Evolutionary conservation across 1,140 invertebrate species (phyloP).

Genomic region (Globodera ellingtonae): DNA sequence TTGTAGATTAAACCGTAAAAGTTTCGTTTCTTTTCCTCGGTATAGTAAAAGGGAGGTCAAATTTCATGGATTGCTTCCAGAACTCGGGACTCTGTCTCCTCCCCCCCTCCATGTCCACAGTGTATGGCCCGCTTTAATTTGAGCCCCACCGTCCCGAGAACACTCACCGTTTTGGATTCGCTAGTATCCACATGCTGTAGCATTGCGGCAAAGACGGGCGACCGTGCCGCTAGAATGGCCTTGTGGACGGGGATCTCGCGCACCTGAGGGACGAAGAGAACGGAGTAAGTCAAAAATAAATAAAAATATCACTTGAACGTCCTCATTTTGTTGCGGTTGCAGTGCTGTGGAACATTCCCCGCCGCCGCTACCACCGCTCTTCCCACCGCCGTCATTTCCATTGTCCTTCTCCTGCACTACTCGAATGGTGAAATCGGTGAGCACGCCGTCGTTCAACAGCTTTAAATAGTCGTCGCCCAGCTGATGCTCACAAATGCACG

Average conservation of each 20-base stretch:
- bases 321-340: too few relatives aligned
- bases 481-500: constrained; percentile 51
- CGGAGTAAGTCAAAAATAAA: too few relatives aligned
- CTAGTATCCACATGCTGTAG: constrained; percentile 58
- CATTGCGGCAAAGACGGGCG: constrained; percentile 63
- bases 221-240: constrained; percentile 63
- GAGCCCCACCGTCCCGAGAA: neutral
- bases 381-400: neutral
- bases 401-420: constrained; percentile 11
- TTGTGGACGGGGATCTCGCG: constrained; percentile 57
- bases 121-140: too few relatives aligned
- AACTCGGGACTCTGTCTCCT: neutral
- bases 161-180: constrained; percentile 53
- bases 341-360: neutral
- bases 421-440: constrained; percentile 62
- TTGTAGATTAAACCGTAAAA: too few relatives aligned
- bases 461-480: constrained; percentile 59
- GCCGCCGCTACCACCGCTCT: neutral
- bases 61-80: too few relatives aligned
- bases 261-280: neutral
- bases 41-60: too few relatives aligned
- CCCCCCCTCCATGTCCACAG: too few relatives aligned
- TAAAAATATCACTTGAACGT: too few relatives aligned
- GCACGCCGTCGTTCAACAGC: constrained; percentile 53
- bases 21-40: too few relatives aligned